A percentile compares a stretch with the other conserved stretches of the same genome.
phyloP scores from a whole-genome alignment of 2,888 invertebrate species.

The Cheilosia pagana region DNA sequence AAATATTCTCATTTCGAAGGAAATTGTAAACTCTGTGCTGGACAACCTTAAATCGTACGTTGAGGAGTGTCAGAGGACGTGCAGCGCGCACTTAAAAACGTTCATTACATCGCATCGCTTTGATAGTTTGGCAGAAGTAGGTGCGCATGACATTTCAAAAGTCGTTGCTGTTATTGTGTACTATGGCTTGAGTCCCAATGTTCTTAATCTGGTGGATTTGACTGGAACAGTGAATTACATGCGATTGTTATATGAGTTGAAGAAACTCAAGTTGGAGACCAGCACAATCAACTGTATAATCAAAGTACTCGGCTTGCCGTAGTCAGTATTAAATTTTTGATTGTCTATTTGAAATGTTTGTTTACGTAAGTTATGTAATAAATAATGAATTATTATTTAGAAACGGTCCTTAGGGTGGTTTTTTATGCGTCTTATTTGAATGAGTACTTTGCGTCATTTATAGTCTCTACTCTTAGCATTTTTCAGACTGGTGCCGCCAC shows the following conservation, averaged over 20 bases:
- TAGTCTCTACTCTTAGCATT: too few species aligned
- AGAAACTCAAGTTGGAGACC: conserved; percentile 79
- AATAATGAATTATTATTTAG: conserved; percentile 27
- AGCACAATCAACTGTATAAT: conserved; percentile 80
- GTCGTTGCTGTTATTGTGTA: conserved; percentile 80
- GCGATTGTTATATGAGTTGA: conserved; percentile 80
- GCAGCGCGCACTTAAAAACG: conserved; percentile 78
- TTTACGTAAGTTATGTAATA: conserved; percentile 12
- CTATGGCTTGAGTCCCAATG: conserved; percentile 80
- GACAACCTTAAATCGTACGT: conserved; percentile 79
- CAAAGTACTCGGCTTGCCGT: conserved; percentile 76
- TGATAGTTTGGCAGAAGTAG: conserved; percentile 45
- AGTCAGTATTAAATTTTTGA: conserved; percentile 17
- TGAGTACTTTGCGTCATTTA: too few species aligned
- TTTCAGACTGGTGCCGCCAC: too few species aligned
- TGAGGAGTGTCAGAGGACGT: conserved; percentile 77
- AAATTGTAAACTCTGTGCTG: conserved; percentile 80
- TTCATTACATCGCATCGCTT: conserved; percentile 78
- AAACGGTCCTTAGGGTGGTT: neutral
- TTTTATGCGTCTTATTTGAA: too few species aligned
- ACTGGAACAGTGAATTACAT: conserved; percentile 79
- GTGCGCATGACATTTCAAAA: conserved; percentile 77
- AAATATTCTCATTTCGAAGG: conserved; percentile 80
- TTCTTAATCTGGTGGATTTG: conserved; percentile 80
- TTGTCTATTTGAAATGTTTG: too few species aligned